Evolutionary conservation across 2,888 invertebrate genomes (phyloP).

Genomic region (Phytoseiulus persimilis): DNA sequence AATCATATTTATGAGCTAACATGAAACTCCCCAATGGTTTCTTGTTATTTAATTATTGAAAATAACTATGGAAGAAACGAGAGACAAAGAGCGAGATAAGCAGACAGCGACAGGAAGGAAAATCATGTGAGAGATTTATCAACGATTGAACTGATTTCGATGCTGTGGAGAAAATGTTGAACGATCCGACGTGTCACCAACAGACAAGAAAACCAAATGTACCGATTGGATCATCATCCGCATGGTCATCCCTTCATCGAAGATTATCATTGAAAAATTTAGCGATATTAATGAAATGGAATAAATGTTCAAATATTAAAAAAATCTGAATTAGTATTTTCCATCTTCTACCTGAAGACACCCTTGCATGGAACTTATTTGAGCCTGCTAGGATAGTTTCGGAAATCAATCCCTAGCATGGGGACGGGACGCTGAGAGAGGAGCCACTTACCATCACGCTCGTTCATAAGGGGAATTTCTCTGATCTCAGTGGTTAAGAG

Average conservation of each 20-base stretch:
- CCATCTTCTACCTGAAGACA: background rate
- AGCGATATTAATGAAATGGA: background rate
- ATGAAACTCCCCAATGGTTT: background rate
- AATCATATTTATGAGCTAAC: background rate
- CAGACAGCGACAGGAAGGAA: background rate
- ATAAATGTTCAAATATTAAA: background rate
- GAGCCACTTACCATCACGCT: too few relatives aligned
- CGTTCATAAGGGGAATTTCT: too few relatives aligned
- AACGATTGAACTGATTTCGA: background rate
- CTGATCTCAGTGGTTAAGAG: too few relatives aligned
- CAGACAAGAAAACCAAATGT: background rate
- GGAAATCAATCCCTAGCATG: background rate
- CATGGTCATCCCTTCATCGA: background rate
- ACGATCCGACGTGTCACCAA: background rate
- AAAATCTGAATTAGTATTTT: background rate
- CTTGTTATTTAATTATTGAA: background rate
- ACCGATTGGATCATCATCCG: background rate
- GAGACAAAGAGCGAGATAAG: background rate
- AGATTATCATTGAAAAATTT: background rate
- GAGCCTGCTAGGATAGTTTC: too few relatives aligned
- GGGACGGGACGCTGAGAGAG: too few relatives aligned
- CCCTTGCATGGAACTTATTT: background rate
- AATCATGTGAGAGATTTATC: background rate
- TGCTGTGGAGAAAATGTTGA: background rate
- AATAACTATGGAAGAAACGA: background rate